Percentiles rank a stretch among this genome's conserved stretches.
phyloP scores from a whole-genome alignment of 2,888 invertebrate species.

The Scaptomyza caliginosa region DNA sequence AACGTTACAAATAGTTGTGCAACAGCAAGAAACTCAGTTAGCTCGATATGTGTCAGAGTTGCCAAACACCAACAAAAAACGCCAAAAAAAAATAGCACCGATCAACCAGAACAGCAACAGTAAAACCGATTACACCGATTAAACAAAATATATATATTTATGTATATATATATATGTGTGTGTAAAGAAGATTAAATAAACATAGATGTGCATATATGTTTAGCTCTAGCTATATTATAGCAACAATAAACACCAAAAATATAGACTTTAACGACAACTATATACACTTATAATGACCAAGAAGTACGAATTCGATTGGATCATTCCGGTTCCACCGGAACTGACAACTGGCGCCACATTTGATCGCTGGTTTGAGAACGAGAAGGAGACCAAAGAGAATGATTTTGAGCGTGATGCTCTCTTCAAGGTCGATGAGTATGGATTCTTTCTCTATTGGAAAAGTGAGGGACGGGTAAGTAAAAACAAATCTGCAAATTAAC shows the following conservation, averaged over 20 bases:
- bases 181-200: not conserved
- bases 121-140: constrained; percentile 1
- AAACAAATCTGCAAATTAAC: not conserved
- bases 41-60: constrained; percentile 22
- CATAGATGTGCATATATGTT: constrained; percentile 34
- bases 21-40: constrained; percentile 12
- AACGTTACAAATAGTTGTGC: constrained; percentile 3
- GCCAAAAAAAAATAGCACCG: constrained; percentile 11
- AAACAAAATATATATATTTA: constrained; percentile 1
- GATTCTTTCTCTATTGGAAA: constrained; percentile 99
- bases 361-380: constrained; percentile 98
- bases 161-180: not conserved
- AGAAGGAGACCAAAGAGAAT: constrained; percentile 92
- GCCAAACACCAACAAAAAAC: constrained; percentile 27
- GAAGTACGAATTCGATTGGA: constrained; percentile 99
- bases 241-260: constrained; percentile 28
- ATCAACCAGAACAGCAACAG: constrained; percentile 1
- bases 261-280: constrained; percentile 37
- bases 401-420: constrained; percentile 94
- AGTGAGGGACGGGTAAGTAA: constrained; percentile 94
- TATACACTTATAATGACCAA: constrained; percentile 91
- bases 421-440: constrained; percentile 98
- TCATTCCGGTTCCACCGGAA: constrained; percentile 95
- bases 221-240: constrained; percentile 44
- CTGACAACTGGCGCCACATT: constrained; percentile 92